Evolutionary conservation across 1,140 invertebrate species (phyloP).

Genomic region (Apocrypta bakeri): DNA sequence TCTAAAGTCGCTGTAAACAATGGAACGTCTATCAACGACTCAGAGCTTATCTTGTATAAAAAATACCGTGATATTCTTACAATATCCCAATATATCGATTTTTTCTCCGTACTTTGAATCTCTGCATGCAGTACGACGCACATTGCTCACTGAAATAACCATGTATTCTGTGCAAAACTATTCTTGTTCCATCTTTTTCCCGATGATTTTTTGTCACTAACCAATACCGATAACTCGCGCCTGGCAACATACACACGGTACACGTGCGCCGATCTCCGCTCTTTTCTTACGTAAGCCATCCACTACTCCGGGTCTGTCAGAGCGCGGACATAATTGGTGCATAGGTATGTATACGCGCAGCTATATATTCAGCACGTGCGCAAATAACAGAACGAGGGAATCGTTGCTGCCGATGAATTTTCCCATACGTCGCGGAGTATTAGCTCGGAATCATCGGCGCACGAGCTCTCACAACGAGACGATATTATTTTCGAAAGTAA

Average conservation of each 20-base stretch:
- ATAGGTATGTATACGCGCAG: background rate
- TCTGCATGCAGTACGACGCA: background rate
- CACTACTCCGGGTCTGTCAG: background rate
- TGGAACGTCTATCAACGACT: too few relatives aligned
- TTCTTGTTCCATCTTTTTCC: background rate
- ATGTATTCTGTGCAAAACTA: background rate
- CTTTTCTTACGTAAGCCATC: conserved; percentile 11
- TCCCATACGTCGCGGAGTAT: too few relatives aligned
- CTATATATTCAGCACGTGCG: background rate
- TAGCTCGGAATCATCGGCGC: too few relatives aligned
- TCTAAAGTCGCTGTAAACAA: too few relatives aligned
- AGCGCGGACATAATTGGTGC: background rate
- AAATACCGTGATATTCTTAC: too few relatives aligned
- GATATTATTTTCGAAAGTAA: background rate
- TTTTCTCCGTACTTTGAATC: too few relatives aligned
- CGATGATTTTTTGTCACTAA: background rate
- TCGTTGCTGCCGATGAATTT: too few relatives aligned
- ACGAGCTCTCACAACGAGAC: too few relatives aligned
- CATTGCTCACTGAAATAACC: too few relatives aligned
- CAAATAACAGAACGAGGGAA: background rate
- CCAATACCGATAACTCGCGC: background rate
- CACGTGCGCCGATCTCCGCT: background rate
- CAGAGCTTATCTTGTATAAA: too few relatives aligned
- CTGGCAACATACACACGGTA: background rate
- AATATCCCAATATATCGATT: too few relatives aligned